Percentiles rank a stretch among this genome's conserved stretches.
Conservation (phyloP, 2,113 vertebrate species). For the Tragelaphus scriptus region DNA sequence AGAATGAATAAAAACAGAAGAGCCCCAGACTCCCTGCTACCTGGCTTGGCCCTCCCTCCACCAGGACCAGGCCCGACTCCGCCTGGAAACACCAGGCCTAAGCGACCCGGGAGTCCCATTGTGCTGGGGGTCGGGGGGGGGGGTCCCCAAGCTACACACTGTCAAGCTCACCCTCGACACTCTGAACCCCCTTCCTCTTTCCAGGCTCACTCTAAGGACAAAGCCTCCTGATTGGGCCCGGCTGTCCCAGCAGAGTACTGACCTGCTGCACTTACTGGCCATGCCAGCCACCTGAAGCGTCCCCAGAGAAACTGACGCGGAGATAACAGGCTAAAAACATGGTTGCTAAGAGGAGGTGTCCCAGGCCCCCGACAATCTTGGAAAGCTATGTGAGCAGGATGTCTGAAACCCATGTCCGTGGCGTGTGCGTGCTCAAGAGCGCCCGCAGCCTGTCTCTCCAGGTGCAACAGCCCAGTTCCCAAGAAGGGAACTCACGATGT, state of each 20-base stretch:
- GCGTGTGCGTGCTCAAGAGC: neutral
- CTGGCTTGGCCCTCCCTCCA: neutral
- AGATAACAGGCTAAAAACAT: neutral
- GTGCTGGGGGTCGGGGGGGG: fast-evolving
- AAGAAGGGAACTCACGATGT: neutral
- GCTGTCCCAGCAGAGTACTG: neutral
- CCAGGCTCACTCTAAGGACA: neutral
- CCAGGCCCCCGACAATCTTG: neutral
- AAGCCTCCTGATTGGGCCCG: neutral
- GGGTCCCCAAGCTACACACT: neutral
- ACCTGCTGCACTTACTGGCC: neutral
- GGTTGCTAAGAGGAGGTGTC: neutral
- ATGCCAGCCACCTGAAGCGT: fast-evolving
- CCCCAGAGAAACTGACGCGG: neutral
- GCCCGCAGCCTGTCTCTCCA: neutral
- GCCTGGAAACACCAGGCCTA: neutral
- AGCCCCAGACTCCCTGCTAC: no score
- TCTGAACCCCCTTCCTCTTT: neutral
- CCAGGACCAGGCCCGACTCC: neutral
- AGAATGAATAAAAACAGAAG: neutral
- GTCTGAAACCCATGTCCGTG: neutral
- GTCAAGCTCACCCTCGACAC: neutral
- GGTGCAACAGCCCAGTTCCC: neutral
- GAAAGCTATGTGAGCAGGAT: neutral
- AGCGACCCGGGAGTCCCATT: neutral